Evolutionary conservation across 2,797 vertebrate genomes (phyloP).

Genomic region (Sylvilagus floridanus): DNA sequence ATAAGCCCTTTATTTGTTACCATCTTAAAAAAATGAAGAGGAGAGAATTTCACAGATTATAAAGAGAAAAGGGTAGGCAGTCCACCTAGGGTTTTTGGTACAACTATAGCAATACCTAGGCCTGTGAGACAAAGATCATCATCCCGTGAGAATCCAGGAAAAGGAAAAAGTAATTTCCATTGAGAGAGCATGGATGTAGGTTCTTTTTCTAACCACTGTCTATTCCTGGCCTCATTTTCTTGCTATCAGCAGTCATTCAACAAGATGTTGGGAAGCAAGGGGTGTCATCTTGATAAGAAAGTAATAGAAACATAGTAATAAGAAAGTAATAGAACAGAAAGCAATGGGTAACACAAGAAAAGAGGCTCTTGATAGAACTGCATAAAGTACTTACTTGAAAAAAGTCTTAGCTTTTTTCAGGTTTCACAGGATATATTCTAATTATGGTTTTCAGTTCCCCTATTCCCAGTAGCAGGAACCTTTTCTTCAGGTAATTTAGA

Average conservation of each 20-base stretch:
- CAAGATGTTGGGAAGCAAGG: not conserved
- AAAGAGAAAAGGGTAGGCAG: not conserved
- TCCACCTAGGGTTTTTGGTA: not conserved
- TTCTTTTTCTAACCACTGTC: not conserved
- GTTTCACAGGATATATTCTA: not conserved
- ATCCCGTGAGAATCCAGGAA: conserved; percentile 11
- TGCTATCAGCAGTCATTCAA: not conserved
- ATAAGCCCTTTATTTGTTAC: conserved; percentile 56
- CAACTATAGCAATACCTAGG: not conserved
- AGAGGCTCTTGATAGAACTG: not conserved
- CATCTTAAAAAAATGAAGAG: conserved; percentile 16
- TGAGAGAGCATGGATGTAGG: not conserved
- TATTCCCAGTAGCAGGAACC: not conserved
- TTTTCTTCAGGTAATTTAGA: not conserved
- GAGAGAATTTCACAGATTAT: conserved; percentile 44
- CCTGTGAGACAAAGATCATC: conserved; percentile 13
- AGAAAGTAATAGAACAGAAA: not conserved
- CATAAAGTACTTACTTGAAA: not conserved
- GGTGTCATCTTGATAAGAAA: not conserved
- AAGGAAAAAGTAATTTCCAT: conserved; percentile 28
- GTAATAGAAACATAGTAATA: not conserved
- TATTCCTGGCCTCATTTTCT: conserved; percentile 1
- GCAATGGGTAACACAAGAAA: not conserved
- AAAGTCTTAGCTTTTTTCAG: not conserved
- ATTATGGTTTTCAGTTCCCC: not conserved